A percentile compares a stretch with the other conserved stretches of the same genome.
These are phyloP conservation scores for Lethenteron camtschaticum DNA, from an alignment of 2,113 vertebrate genomes.

Conservation along the genomic window DNA sequence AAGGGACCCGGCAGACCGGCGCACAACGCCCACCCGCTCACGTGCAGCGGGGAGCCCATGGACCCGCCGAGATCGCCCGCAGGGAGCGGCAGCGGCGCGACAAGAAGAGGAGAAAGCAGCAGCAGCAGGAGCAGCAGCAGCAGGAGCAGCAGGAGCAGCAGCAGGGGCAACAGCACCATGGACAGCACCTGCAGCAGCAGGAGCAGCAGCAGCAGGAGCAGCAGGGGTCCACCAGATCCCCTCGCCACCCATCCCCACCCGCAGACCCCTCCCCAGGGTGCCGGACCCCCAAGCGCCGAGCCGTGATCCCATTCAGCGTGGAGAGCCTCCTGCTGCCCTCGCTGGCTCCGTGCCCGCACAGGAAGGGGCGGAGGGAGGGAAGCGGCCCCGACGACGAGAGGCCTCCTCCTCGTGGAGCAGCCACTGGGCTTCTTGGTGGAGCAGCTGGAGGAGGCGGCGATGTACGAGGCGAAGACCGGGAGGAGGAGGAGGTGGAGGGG, in stretches of 20 bases:
- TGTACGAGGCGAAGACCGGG: too few relatives aligned
- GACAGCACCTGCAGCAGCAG: too few relatives aligned
- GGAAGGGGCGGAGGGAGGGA: slow-evolving; percentile 49
- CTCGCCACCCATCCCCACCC: too few relatives aligned
- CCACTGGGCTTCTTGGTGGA: slow-evolving; percentile 81
- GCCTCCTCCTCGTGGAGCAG: slow-evolving; percentile 79
- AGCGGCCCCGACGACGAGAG: slow-evolving; percentile 41
- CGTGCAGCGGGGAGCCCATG: slow-evolving; percentile 96
- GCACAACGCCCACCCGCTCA: slow-evolving; percentile 90
- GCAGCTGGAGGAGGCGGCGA: slow-evolving; percentile 16
- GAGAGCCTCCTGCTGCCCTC: slow-evolving; percentile 72
- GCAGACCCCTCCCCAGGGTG: too few relatives aligned
- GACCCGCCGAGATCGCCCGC: slow-evolving; percentile 84
- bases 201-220: too few relatives aligned
- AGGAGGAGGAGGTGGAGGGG: too few relatives aligned
- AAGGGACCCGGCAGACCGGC: slow-evolving; percentile 85
- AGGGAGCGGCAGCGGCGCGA: slow-evolving; percentile 73
- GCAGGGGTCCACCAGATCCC: too few relatives aligned
- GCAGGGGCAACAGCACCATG: too few relatives aligned
- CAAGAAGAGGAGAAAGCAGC: slow-evolving; percentile 87
- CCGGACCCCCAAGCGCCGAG: slow-evolving; percentile 23
- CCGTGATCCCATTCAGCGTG: slow-evolving; percentile 77
- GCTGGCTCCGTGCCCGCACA: slow-evolving; percentile 29
- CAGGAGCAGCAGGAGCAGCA: neutral
- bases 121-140: slow-evolving; percentile 57